Evolutionary conservation across 2,113 vertebrate genomes (phyloP).

Genomic region (Micronycteris hirsuta): DNA sequence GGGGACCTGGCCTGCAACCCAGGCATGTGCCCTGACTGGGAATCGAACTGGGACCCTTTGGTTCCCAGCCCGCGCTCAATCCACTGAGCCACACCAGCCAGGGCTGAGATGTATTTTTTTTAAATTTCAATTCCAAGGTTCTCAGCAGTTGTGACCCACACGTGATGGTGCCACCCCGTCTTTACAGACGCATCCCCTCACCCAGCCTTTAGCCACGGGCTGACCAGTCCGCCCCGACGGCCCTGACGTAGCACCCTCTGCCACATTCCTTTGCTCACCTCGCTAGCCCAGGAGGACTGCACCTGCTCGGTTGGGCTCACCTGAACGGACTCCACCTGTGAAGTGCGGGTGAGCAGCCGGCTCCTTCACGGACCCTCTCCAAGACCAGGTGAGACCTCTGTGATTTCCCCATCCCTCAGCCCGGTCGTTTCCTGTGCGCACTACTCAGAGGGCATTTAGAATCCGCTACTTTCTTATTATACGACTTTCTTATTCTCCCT

Average conservation of each 20-base stretch:
- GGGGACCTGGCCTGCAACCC: too few species aligned
- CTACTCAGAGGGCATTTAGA: background rate
- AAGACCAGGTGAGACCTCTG: background rate
- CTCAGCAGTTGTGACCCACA: background rate
- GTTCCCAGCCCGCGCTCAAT: too few species aligned
- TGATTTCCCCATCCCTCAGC: background rate
- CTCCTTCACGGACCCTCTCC: background rate
- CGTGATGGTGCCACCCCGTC: too few species aligned
- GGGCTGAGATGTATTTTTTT: background rate
- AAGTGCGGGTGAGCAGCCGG: background rate
- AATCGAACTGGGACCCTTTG: too few species aligned
- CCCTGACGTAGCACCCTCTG: rapidly evolving
- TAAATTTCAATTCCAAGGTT: background rate
- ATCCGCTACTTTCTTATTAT: background rate
- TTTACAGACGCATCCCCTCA: background rate
- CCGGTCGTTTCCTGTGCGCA: background rate
- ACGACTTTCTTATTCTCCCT: background rate
- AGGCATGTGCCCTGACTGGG: too few species aligned
- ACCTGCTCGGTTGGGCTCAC: background rate
- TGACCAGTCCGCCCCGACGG: background rate
- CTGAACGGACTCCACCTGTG: background rate
- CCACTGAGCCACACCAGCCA: too few species aligned
- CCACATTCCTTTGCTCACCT: too few species aligned
- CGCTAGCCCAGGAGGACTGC: background rate
- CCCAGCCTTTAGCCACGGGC: background rate